Evolutionary conservation across 1,140 invertebrate genomes (phyloP), one percentile per base, ranked within the genome.

Genomic region (Aphelinus certus): DNA sequence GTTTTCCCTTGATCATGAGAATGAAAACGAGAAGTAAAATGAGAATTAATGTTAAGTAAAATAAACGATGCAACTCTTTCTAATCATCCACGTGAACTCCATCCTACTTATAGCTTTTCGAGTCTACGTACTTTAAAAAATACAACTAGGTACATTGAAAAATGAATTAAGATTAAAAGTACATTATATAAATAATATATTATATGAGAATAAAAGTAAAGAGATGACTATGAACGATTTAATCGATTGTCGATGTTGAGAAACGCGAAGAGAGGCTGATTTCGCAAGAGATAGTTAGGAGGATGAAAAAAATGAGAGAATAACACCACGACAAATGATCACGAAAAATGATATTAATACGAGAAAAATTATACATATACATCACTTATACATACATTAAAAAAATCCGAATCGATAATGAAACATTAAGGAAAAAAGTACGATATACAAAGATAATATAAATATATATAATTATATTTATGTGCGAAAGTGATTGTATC

Each of bases 101-200:
- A 65, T 76, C 68, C 57, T 80, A 83, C 56, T 80, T 78, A 71
- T 84, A 85, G 81, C 81, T 83, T 82, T 81, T 73, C 79, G 66
- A 85, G 78, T 85, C 77, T 84, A 85, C 78, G 84, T 84, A 86
- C 83, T 83, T 84, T 83, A 79, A 82, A 82, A 82, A 79, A 79
- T 80, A 71, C 57, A 42, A 61, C 62, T 71, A 71, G 68, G n/a
- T 61, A 53, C 47, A 68, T 48, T 57, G 5, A 9, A 60, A 60
- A 62, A 60, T 49, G 56, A 49, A 71, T 10, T 57, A 7, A 63
- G 57, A 68, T 57, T 66, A 71, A 67, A 60, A 60, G 7, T 61
- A 66, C 48, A 70, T 71, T 75, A 71, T 76, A 71, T 76, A 71
- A 72, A 72, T 75, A 68, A 71, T 70, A 65, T 71, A 71, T 67